phyloP scores from a whole-genome alignment of 1,140 invertebrate genomes.

The Tetranychus urticae region DNA sequence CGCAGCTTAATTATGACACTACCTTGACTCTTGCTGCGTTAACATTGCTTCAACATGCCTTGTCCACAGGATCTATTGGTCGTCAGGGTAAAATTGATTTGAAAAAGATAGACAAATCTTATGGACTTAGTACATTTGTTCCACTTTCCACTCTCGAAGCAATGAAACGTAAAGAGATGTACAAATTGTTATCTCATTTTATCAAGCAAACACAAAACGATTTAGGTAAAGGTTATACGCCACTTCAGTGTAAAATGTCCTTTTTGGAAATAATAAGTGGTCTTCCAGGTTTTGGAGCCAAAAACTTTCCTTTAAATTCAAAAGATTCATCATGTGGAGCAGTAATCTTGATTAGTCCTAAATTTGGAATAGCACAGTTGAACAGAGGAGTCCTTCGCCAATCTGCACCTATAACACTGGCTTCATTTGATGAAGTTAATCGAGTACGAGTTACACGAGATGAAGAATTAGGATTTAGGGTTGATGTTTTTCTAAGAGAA shows the following conservation, averaged over 20 bases:
- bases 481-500: background rate
- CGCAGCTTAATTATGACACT: slow-evolving; percentile 57
- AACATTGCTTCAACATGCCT: background rate
- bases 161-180: slow-evolving; percentile 69
- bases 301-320: slow-evolving; percentile 44
- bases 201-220: slow-evolving; percentile 59
- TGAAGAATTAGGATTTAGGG: slow-evolving; percentile 26
- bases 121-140: slow-evolving; percentile 65
- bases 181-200: slow-evolving; percentile 58
- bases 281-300: slow-evolving; percentile 64
- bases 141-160: slow-evolving; percentile 53
- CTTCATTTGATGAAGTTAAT: slow-evolving; percentile 49
- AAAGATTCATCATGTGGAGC: slow-evolving; percentile 49
- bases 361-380: slow-evolving; percentile 62
- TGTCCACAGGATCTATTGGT: background rate
- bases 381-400: slow-evolving; percentile 37
- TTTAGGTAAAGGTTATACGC: slow-evolving; percentile 48
- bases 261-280: slow-evolving; percentile 67
- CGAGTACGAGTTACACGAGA: slow-evolving; percentile 41
- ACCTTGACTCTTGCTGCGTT: background rate
- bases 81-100: slow-evolving; percentile 38
- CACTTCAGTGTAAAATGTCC: slow-evolving; percentile 47
- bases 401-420: slow-evolving; percentile 47
- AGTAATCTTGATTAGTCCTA: slow-evolving; percentile 55
- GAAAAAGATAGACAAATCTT: slow-evolving; percentile 64